Conservation (phyloP, 2,797 vertebrate species). For the Ataeniobius toweri region DNA sequence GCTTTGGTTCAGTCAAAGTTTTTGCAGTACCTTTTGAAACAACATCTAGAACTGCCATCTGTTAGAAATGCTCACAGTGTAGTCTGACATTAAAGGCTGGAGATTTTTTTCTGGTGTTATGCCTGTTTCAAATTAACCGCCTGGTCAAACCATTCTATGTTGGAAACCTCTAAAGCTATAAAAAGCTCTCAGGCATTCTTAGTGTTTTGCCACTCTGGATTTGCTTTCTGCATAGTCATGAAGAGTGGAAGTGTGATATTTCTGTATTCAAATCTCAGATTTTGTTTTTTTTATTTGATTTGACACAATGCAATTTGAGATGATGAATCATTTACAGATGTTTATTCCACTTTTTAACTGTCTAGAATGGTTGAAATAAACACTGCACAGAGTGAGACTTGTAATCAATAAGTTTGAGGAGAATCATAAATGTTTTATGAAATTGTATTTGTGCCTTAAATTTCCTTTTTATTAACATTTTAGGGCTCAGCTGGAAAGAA, state of each 20-base stretch:
- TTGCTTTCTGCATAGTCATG: neutral
- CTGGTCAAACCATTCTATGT: constrained; percentile 5
- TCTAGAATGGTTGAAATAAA: neutral
- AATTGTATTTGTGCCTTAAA: neutral
- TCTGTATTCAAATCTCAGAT: neutral
- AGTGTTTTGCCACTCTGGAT: neutral
- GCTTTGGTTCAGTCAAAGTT: constrained; percentile 13
- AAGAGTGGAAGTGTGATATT: neutral
- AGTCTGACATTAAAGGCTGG: constrained; percentile 16
- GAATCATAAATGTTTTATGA: neutral
- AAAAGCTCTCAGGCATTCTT: neutral
- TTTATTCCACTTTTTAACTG: neutral
- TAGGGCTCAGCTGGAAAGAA: constrained; percentile 89
- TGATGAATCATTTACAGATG: neutral
- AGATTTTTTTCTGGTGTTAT: constrained; percentile 5
- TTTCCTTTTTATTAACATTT: constrained; percentile 49
- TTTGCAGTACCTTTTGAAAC: constrained; percentile 15
- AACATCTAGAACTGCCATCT: constrained; percentile 9
- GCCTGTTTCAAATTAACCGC: constrained; percentile 31
- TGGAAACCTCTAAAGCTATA: neutral
- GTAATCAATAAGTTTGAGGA: neutral
- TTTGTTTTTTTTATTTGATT: neutral
- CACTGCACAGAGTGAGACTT: neutral
- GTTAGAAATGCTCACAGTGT: constrained; percentile 10
- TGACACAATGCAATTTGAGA: neutral